These are phyloP conservation scores for Sebastes variabilis DNA, from an alignment of 2,797 vertebrate species.

Conservation along the genomic window DNA sequence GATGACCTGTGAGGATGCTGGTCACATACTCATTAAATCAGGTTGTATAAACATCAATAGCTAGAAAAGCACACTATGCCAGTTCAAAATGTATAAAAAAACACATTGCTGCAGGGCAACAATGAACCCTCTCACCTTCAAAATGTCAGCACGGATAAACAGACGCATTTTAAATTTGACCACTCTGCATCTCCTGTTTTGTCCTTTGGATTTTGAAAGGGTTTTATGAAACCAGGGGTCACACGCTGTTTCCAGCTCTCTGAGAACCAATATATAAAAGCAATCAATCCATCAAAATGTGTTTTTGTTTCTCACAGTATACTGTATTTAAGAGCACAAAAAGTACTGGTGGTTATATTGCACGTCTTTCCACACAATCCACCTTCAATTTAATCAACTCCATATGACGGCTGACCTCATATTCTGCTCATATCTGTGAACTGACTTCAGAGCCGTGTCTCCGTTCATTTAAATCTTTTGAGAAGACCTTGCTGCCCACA, in stretches of 20 bases:
- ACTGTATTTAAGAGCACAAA: neutral
- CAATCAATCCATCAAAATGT: neutral
- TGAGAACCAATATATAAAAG: neutral
- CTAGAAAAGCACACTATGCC: neutral
- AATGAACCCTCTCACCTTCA: constrained; percentile 24
- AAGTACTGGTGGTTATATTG: neutral
- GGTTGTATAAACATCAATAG: constrained; percentile 10
- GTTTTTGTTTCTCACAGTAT: neutral
- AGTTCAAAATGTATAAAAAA: constrained; percentile 26
- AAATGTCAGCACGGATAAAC: constrained; percentile 28
- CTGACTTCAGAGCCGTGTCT: neutral
- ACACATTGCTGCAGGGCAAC: constrained; percentile 6
- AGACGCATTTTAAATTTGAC: constrained; percentile 22
- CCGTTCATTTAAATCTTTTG: neutral
- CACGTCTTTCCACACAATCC: neutral
- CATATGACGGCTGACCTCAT: neutral
- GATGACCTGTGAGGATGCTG: neutral
- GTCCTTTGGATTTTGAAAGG: constrained; percentile 8
- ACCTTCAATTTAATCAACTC: neutral
- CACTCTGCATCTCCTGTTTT: constrained; percentile 1
- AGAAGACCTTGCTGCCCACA: neutral
- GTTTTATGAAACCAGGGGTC: neutral
- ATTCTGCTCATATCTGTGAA: neutral
- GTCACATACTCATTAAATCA: constrained; percentile 18
- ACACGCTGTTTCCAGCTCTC: neutral